Conservation (phyloP, 1,140 invertebrate species). For the Stratiolaelaps scimitus region DNA sequence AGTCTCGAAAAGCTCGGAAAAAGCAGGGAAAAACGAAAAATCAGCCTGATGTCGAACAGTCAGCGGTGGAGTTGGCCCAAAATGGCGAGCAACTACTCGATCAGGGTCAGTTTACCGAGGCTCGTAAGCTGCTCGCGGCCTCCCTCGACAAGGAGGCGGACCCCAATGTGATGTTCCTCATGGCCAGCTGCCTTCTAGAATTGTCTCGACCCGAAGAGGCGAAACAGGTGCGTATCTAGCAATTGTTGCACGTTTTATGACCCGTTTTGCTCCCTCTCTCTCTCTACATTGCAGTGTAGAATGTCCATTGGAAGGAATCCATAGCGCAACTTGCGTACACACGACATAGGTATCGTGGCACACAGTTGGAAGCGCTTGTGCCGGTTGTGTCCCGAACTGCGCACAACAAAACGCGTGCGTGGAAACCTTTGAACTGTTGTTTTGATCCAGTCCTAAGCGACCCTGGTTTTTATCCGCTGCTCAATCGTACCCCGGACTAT, state of each 20-base stretch:
- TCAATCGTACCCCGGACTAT: too few relatives aligned
- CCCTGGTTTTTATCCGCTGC: too few relatives aligned
- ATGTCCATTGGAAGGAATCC: too few relatives aligned
- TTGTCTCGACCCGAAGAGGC: constrained; percentile 9
- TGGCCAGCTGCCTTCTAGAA: constrained; percentile 2
- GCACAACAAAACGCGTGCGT: too few relatives aligned
- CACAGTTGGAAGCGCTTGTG: too few relatives aligned
- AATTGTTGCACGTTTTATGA: background rate
- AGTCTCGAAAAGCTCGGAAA: background rate
- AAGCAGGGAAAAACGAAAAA: background rate
- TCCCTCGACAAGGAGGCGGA: background rate
- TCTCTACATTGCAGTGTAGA: too few relatives aligned
- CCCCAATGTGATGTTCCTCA: background rate
- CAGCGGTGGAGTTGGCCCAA: background rate
- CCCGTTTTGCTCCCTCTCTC: too few relatives aligned
- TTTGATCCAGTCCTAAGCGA: too few relatives aligned
- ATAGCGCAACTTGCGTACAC: too few relatives aligned
- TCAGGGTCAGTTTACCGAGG: background rate
- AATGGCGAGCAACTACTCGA: background rate
- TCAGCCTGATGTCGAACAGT: background rate
- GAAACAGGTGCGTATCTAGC: background rate
- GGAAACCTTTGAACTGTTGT: too few relatives aligned
- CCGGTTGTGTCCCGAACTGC: too few relatives aligned
- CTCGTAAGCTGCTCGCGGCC: background rate
- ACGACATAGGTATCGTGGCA: too few relatives aligned